Evolutionary conservation across 2,113 vertebrate genomes (phyloP), one percentile per base, ranked within the genome.

Genomic region (Cochlearius cochlearius): DNA sequence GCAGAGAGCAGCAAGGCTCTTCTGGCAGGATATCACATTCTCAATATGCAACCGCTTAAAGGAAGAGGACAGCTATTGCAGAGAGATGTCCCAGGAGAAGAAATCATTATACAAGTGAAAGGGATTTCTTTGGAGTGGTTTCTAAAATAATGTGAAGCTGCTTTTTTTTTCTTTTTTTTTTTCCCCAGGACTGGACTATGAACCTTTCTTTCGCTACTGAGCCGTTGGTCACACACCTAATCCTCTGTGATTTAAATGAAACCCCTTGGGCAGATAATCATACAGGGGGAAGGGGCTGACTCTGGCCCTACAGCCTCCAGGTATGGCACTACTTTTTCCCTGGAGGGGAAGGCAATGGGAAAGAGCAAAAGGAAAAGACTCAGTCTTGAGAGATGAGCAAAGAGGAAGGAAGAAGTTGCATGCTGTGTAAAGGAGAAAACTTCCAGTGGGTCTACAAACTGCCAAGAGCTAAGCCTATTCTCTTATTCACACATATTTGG

Each of bases 11-110:
- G 55, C 78, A 55, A 77, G 71, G 38, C 64, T 88, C 29, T 92
- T 64, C 96, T 95, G 92, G 92, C 92, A 96, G 59, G 59, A 30
- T 62, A 93, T 50, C 68, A 43, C 59, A 67, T 92, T 72, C 82
- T 79, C 92, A 94, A 80, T 59, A 94, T 73, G 78, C 14, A 96
- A 94, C 45, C 56, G 83, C 88, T 94, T 92, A 93, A 91, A 92
- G 81, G 43, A 93, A 79, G 74, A 96, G 85, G 85, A 95, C 88
- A 94, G 39, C 64, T 90, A 73, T 80, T 43, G 63, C 77, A 93
- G 71, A 85, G 68, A 82, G 55, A 63, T 55, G 43, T 92, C 90
- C 82, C 90, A 90, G 71, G 86, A 95, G 88, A 88, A 88, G 58
- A 82, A 95, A 93, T 87, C 43, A 52, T 41, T 88, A 39, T 53